Percentiles rank a stretch among this genome's conserved stretches.
phyloP scores from a whole-genome alignment of 92 coral and sea anemone genomes.

The Nematostella vectensis region DNA sequence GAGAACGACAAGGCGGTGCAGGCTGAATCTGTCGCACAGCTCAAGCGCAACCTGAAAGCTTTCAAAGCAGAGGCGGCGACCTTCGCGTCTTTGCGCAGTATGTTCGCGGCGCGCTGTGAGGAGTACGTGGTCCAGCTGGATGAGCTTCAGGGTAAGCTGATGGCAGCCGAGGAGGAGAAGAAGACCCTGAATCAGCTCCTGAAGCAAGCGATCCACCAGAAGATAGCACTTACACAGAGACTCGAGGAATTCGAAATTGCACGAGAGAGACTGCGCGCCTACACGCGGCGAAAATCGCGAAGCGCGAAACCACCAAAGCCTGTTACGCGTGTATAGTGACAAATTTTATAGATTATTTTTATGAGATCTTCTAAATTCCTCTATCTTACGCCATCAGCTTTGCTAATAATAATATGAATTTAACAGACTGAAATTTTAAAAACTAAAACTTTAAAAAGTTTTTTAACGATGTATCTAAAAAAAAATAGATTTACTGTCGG shows the following conservation, averaged over 20 bases:
- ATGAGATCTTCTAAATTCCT: no score
- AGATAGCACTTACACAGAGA: conserved; percentile 95
- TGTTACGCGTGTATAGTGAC: conserved; percentile 80
- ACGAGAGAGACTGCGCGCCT: conserved; percentile 92
- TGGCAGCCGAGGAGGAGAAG: conserved; percentile 97
- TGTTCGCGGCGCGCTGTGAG: conserved; percentile 95
- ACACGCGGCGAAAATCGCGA: conserved; percentile 67
- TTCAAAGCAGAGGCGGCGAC: conserved; percentile 98
- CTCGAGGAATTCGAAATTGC: conserved; percentile 98
- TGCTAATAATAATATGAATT: no score
- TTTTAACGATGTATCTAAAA: no score
- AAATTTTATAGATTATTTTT: neutral
- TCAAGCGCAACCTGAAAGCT: conserved; percentile 86
- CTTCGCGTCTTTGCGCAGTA: conserved; percentile 83
- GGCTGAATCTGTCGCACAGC: conserved; percentile 78
- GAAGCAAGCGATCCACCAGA: conserved; percentile 97
- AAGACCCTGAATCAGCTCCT: conserved; percentile 88
- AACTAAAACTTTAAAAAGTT: no score
- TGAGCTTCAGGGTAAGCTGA: conserved; percentile 79
- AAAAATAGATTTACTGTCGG: no score
- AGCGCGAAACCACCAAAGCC: conserved; percentile 73
- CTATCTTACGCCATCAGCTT: no score
- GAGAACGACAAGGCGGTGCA: conserved; percentile 97
- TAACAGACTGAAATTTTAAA: no score
- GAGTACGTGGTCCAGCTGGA: conserved; percentile 90